These are phyloP conservation scores for Phymatocera aterrima DNA, from an alignment of 2,888 invertebrate genomes.

Conservation along the genomic window DNA sequence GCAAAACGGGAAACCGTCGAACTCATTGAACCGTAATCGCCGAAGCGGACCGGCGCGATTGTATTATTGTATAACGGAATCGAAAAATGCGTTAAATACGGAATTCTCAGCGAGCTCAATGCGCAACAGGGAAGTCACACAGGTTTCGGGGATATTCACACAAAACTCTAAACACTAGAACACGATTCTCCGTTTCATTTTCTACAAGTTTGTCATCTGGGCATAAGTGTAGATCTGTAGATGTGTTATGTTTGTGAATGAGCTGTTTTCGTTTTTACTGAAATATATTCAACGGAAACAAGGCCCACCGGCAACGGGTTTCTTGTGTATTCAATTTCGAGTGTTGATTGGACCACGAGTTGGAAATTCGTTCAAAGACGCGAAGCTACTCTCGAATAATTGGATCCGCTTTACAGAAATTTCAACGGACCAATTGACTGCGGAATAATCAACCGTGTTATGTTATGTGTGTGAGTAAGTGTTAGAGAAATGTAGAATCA, in stretches of 20 bases:
- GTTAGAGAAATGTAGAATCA: conserved; percentile 17
- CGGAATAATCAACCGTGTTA: too few relatives aligned
- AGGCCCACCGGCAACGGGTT: too few relatives aligned
- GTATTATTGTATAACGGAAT: neutral
- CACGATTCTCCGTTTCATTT: conserved; percentile 7
- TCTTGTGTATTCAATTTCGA: too few relatives aligned
- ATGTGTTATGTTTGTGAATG: neutral
- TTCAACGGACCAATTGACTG: too few relatives aligned
- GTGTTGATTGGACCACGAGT: too few relatives aligned
- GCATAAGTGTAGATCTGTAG: conserved; percentile 31
- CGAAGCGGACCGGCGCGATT: neutral
- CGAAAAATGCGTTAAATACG: neutral
- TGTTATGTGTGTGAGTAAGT: neutral
- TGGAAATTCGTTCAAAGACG: too few relatives aligned
- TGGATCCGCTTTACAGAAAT: too few relatives aligned
- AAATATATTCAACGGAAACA: neutral
- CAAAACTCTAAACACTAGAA: neutral
- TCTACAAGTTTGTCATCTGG: conserved; percentile 25
- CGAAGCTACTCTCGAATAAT: too few relatives aligned
- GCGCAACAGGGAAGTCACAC: neutral
- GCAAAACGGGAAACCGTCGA: neutral
- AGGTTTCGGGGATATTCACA: neutral
- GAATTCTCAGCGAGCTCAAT: neutral
- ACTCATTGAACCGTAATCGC: neutral
- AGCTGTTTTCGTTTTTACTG: neutral